Evolutionary conservation across 2,888 invertebrate genomes (phyloP), one percentile per base, ranked within the genome.

Genomic region (Caradrina clavipalpis): DNA sequence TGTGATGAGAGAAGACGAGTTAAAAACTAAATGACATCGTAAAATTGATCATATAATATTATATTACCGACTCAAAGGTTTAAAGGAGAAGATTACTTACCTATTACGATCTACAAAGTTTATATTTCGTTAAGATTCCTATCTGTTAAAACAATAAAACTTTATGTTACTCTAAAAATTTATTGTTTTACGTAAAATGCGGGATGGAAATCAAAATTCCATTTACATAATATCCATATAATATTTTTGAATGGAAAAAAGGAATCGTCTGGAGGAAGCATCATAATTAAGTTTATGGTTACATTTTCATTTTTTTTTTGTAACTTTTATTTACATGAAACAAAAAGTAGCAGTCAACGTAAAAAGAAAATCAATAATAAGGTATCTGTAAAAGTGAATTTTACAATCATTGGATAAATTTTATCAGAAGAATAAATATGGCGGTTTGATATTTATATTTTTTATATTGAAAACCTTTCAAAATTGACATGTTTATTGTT

Each of bases 111-210:
- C 50, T 22, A 45, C 11, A 31, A 51, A 58, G 21, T 67, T 45
- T 58, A 73, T 61, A 59, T 51, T 61, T 73, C 51, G n/a, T 21
- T 21, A 45, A 45, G 17, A 11, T 45, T 42, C 62, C 17, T 15
- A 56, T 56, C 55, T 49, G 22, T 17, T 60, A 63, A 49, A 26
- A 49, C 7, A 50, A 74, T 77, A 63, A 71, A 49, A 60, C 45
- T 77, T 75, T 53, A 72, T 64, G 64, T 56, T 54, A 21, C 56
- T 61, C 60, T 72, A 61, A 75, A 75, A 78, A 61, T 60, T 45
- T 72, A 75, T 64, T 53, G 42, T 21, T 72, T 53, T 47, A 65
- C 22, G 62, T 78, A 69, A 63, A 65, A 68, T 53, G 53, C 15
- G 45, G 56, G 42, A 56, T 63, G 22, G 55, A 59, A 64, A 79